These are phyloP conservation scores for Podarcis lilfordi DNA, from an alignment of 2,797 vertebrate genomes.

Conservation along the genomic window DNA sequence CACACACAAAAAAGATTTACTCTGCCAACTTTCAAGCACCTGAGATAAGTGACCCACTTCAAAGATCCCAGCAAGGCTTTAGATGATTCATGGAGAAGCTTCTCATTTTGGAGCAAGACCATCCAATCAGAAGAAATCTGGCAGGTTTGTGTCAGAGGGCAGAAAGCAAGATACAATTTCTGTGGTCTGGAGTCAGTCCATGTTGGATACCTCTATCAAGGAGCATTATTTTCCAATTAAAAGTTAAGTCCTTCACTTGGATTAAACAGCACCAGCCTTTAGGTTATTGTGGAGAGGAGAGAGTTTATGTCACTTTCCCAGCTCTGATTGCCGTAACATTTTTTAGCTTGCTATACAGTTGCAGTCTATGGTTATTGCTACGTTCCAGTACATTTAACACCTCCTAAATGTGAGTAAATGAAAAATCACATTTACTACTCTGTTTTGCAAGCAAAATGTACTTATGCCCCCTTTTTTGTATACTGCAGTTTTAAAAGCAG, in stretches of 20 bases:
- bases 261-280: conserved; percentile 4
- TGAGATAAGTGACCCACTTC: conserved; percentile 21
- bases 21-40: conserved; percentile 9
- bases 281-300: not conserved
- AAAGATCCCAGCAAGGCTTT: conserved; percentile 14
- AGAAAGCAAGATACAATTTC: not conserved
- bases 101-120: not conserved
- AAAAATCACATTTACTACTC: conserved; percentile 39
- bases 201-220: not conserved
- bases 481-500: conserved; percentile 14
- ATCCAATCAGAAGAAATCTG: not conserved
- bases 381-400: conserved; percentile 44
- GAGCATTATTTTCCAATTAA: conserved; percentile 32
- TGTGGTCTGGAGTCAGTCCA: conserved; percentile 19
- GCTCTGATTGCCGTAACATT: conserved; percentile 22
- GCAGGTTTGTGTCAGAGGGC: not conserved
- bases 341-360: conserved; percentile 43
- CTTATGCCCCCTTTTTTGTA: conserved; percentile 14
- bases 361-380: conserved; percentile 34
- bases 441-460: conserved; percentile 57
- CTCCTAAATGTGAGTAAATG: conserved; percentile 40
- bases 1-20: not conserved
- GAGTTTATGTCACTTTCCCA: conserved; percentile 2
- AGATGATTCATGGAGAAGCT: not conserved
- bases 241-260: not conserved